Evolutionary conservation across 92 coral and sea anemone genomes (phyloP), one percentile per base, ranked within the genome.

Genomic region (Pocillopora grandis): DNA sequence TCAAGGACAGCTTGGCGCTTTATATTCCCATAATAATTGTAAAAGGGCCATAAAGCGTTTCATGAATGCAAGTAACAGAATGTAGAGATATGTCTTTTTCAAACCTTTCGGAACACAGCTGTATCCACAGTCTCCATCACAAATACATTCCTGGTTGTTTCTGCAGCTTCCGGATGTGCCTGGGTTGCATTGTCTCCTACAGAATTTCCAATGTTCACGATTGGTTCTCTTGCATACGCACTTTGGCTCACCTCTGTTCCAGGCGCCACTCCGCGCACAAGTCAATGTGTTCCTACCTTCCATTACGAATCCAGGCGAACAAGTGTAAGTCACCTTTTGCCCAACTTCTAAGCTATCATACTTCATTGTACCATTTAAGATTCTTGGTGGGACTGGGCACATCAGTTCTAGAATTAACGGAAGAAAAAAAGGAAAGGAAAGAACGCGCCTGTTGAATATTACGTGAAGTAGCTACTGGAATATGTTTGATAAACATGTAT

Each of bases 81-180:
- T 42, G 52, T 7, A 37, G 17, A 33, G 23, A 55, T 21, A 55
- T 21, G 9, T 66, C 17, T 64, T 5, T 20, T 8, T 36, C 70
- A 23, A 65, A 87, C 94, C 94, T 35, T 78, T 71, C 60, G 48
- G 20, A 52, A 91, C 76, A 57, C 94, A 91, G 77, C 90, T 91
- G 63, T 80, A 71, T 13, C 94, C 94, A 88, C 94, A 91, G 81
- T 91, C 94, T 14, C 94, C 94, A 71, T 91, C 94, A 82, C 94
- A 91, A 21, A 85, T 57, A 27, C 94, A 91, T 33, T 65, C 67
- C 48, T 77, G 62, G 61, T 85, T 85, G 27, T 58, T 57, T 10
- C 23, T 62, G 58, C 94, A 91, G 19, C 71, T 82, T 8, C 56
- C 65, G 8, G 52, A 3, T 62, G 79, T 61, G 10, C 59, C 21